These are phyloP conservation scores for Henicopernis longicauda DNA, from an alignment of 2,113 vertebrate genomes.

Conservation along the genomic window DNA sequence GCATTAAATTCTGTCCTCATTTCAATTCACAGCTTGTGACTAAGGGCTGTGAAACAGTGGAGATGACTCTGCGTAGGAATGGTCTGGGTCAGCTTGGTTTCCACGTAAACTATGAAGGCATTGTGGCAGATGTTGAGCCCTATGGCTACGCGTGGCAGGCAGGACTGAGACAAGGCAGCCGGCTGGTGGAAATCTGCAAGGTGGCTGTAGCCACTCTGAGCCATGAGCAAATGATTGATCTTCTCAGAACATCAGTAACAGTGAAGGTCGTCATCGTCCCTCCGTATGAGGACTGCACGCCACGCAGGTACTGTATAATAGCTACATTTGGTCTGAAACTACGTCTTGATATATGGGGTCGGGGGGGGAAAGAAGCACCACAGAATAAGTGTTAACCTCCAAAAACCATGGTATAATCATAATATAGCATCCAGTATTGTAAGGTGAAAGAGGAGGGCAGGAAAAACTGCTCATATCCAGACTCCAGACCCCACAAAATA, in stretches of 20 bases:
- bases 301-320: slow-evolving; percentile 80
- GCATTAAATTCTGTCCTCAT: background rate
- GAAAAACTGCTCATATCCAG: background rate
- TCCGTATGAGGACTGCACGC: slow-evolving; percentile 91
- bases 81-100: slow-evolving; percentile 94
- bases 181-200: slow-evolving; percentile 95
- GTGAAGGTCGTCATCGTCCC: slow-evolving; percentile 96
- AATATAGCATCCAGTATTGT: background rate
- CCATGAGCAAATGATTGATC: slow-evolving; percentile 96
- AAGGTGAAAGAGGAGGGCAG: background rate
- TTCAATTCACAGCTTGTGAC: slow-evolving; percentile 81
- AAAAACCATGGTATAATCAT: rapidly evolving
- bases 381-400: background rate
- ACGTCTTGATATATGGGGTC: background rate
- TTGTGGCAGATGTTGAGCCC: slow-evolving; percentile 93
- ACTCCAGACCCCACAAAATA: background rate
- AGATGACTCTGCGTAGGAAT: slow-evolving; percentile 93
- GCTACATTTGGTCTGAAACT: background rate
- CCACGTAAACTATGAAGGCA: slow-evolving; percentile 96
- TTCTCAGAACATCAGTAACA: slow-evolving; percentile 90
- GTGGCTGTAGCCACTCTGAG: slow-evolving; percentile 92
- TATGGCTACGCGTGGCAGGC: slow-evolving; percentile 96
- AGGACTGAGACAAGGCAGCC: slow-evolving; percentile 90
- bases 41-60: slow-evolving; percentile 90
- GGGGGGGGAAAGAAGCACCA: rapidly evolving